These are phyloP conservation scores for Acropora yongei DNA, from an alignment of 64 coral and sea anemone species.

Conservation along the genomic window DNA sequence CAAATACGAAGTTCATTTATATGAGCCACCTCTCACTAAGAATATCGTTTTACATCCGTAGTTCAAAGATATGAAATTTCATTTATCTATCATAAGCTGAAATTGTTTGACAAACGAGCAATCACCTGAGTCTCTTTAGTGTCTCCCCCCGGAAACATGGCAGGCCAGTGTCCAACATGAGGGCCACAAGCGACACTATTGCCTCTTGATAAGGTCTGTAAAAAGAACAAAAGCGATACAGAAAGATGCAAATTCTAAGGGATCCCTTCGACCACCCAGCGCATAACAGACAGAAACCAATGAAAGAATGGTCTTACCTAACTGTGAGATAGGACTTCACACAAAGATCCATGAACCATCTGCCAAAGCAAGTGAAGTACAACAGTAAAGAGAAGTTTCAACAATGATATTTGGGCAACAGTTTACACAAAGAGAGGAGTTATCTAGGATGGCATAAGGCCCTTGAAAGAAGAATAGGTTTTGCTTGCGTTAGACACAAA, in stretches of 20 bases:
- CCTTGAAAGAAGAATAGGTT: too few relatives aligned
- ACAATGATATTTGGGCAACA: neutral
- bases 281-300: neutral
- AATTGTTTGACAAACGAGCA: neutral
- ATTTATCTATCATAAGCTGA: neutral
- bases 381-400: neutral
- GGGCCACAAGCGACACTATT: constrained; percentile 92
- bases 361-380: constrained; percentile 13
- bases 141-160: constrained; percentile 99
- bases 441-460: too few relatives aligned
- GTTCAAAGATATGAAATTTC: too few relatives aligned
- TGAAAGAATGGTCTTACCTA: constrained; percentile 37
- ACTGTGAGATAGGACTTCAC: constrained; percentile 93
- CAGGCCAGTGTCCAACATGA: constrained; percentile 97
- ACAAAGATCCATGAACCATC: constrained; percentile 99
- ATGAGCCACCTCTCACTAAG: too few relatives aligned
- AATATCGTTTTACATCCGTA: too few relatives aligned
- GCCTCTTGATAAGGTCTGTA: constrained; percentile 96
- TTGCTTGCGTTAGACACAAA: too few relatives aligned
- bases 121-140: constrained; percentile 89
- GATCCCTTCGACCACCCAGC: too few relatives aligned
- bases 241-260: neutral
- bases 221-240: neutral
- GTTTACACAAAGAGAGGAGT: too few relatives aligned
- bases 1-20: too few relatives aligned